Base-by-base conservation (phyloP, 2,797 vertebrate species). In the Cyprinodon diabolis region DNA sequence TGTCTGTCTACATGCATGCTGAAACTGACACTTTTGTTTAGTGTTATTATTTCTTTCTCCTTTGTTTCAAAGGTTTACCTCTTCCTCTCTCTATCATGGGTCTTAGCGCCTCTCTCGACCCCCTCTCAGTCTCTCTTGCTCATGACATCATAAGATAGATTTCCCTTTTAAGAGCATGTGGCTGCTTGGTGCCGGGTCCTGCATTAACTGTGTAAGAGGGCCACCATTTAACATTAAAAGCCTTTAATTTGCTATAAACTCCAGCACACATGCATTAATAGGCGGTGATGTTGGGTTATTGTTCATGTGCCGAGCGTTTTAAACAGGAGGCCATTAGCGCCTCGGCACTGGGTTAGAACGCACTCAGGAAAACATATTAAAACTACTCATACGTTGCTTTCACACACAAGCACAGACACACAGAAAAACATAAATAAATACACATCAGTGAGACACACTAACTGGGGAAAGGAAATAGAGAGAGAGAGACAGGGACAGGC, bases 121-220 rank as follows among this genome's bases (percentile, higher is more conserved):
- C 54, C 23, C 71, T 84, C 78, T 67, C 55, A 63, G 45, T 45
- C 70, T 77, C 81, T 82, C 68, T 70, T 30, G 19, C 58, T 80
- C 83, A 93, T 95, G 93, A 95, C 93, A 95, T 94, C 92, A 94
- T 92, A 94, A 94, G 94, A 95, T 88, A 93, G 90, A 95, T 94
- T 92, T 91, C 80, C 91, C 93, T 92, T 93, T 94, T 95, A 94
- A 93, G 91, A 91, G 89, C 79, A 71, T 77, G 76, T 83, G 91
- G 86, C 90, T 90, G 90, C 73, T 84, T 89, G 81, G 87, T 86
- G 91, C 91, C 91, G 92, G 93, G 92, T 92, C 92, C 86, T 91
- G 89, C 91, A 90, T 93, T 92, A 92, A 90, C 91, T 89, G 89
- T 92, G 90, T 92, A 93, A 94, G 92, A 91, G 92, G 91, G 86